Conservation (phyloP, 2,113 vertebrate genomes). For the Lates calcarifer region DNA sequence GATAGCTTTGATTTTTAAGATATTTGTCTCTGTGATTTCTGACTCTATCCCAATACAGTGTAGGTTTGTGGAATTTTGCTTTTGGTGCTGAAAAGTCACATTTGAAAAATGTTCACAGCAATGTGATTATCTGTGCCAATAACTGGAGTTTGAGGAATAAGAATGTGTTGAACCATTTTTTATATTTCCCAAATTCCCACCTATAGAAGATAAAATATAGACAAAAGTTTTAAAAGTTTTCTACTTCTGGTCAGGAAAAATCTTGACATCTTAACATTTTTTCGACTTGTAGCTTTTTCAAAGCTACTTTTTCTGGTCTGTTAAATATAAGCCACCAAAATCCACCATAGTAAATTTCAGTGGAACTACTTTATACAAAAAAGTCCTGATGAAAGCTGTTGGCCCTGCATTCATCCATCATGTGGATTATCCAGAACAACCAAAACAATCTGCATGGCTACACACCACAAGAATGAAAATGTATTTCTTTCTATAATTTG, state of each 20-base stretch:
- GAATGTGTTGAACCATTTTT: background rate
- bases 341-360: background rate
- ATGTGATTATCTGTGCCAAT: background rate
- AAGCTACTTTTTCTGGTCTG: background rate
- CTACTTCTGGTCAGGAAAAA: background rate
- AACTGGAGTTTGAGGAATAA: background rate
- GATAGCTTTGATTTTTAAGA: background rate
- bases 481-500: background rate
- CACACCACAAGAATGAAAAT: background rate
- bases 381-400: background rate
- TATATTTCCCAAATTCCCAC: background rate
- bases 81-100: too few relatives aligned
- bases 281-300: background rate
- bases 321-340: background rate
- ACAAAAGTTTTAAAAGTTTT: background rate
- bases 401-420: background rate
- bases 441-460: background rate
- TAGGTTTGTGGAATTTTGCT: background rate
- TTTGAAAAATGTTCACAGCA: conserved; percentile 4
- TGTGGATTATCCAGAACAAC: background rate
- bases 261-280: background rate
- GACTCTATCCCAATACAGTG: too few relatives aligned
- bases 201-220: too few relatives aligned
- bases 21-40: background rate
- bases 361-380: background rate